Base-by-base conservation (phyloP, 2,113 vertebrate genomes). In the Myiagra hebetior region DNA sequence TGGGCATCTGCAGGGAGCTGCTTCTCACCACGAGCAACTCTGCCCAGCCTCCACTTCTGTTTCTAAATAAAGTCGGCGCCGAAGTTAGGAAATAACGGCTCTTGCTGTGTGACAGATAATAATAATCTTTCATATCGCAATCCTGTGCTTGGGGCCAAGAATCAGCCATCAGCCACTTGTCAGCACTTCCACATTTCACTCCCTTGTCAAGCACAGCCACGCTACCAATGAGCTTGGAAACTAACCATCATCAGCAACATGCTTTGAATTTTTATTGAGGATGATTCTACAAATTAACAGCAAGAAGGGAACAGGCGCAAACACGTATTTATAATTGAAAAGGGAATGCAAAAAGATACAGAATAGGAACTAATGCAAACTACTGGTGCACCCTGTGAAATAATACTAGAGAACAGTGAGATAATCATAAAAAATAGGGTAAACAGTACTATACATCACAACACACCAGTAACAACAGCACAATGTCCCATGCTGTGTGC, bases 101-200 rank as follows among this genome's bases (percentile, higher is more conserved):
- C 59, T 72, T 82, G 74, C 63, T 72, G 87, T 41, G 53, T 87
- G 93, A 87, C 89, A 87, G 78, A 90, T 59, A 93, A 94, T 78
- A 81, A 85, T 62, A 44, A 89, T 47, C 81, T 42, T 65, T 33
- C 70, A 19, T 49, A 65, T 46, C 0, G 3, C 87, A 90, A 50
- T 65, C 62, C 69, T 46, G 70, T 0, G 15, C 70, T 75, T 24
- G 31, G 62, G 78, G 85, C 85, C 91, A 85, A 80, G 76, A 91
- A 78, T 92, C 53, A 81, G 85, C 86, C 55, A 72, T 59, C 84
- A 92, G 73, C 9, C 65, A 18, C 89, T 93, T 95, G 89, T 79
- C 81, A 97, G 79, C 65, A 87, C 55, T 91, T 93, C 62, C 63
- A 85, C 1, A 2, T 64, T 72, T 87, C 65, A 68, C 62, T 75